phyloP scores from a whole-genome alignment of 2,113 vertebrate species.

The Actenoides hombroni region DNA sequence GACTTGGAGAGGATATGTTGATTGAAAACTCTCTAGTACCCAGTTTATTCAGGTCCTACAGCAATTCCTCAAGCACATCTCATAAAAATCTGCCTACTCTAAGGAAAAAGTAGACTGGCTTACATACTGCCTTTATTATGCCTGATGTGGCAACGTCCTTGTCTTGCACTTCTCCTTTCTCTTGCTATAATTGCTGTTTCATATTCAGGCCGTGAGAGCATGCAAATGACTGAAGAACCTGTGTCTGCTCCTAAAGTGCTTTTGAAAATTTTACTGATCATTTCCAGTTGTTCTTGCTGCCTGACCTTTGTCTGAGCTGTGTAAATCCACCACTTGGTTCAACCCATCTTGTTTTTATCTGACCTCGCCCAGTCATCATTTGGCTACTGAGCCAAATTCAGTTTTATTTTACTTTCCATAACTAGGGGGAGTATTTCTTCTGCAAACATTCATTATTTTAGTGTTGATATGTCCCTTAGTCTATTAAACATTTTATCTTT shows the following conservation, averaged over 20 bases:
- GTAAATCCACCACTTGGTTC: background rate
- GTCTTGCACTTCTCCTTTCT: background rate
- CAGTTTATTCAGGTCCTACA: background rate
- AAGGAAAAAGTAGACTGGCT: background rate
- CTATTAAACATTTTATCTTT: background rate
- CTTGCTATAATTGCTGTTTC: background rate
- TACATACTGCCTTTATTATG: background rate
- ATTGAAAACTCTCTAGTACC: background rate
- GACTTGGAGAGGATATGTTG: fast-evolving
- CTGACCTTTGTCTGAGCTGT: background rate
- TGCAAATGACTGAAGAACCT: background rate
- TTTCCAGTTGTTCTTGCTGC: background rate
- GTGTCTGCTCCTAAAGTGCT: background rate
- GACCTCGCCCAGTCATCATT: background rate
- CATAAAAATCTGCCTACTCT: background rate
- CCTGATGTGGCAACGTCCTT: background rate
- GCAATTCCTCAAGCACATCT: background rate
- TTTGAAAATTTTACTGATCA: background rate
- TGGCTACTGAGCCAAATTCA: background rate
- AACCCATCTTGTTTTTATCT: background rate
- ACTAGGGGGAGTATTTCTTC: background rate
- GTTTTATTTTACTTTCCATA: background rate
- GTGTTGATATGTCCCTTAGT: background rate
- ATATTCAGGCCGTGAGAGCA: background rate
- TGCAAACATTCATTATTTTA: background rate